Percentiles rank a stretch among this genome's conserved stretches.
Conservation (phyloP, 2,113 vertebrate species). For the Paramisgurnus dabryanus region DNA sequence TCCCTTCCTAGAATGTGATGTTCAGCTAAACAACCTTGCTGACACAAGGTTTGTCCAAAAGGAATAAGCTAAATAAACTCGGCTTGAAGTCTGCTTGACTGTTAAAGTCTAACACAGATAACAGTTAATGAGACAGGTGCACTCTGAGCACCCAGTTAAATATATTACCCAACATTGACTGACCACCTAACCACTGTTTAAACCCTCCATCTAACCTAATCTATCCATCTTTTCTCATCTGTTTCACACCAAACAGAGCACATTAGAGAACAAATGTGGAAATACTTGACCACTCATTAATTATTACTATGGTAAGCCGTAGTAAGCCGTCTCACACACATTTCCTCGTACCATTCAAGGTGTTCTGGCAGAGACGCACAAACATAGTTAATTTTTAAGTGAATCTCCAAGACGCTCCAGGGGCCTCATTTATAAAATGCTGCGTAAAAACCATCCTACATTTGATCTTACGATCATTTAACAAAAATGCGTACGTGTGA, state of each 20-base stretch:
- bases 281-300: neutral
- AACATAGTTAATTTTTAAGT: neutral
- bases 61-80: conserved; percentile 42
- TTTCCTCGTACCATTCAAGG: neutral
- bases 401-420: neutral
- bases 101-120: conserved; percentile 5
- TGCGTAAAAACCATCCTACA: too few relatives aligned
- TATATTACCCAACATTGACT: conserved; percentile 17
- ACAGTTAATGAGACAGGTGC: conserved; percentile 39
- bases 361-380: neutral
- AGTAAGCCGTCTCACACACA: conserved; percentile 2
- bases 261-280: neutral
- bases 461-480: too few relatives aligned
- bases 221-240: conserved; percentile 3
- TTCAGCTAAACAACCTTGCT: conserved; percentile 71
- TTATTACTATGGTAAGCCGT: neutral
- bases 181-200: neutral
- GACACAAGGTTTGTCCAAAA: conserved; percentile 66
- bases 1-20: conserved; percentile 28
- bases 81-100: conserved; percentile 23
- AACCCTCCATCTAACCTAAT: conserved; percentile 26
- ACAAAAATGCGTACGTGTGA: too few relatives aligned
- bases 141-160: conserved; percentile 2
- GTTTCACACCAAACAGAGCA: neutral
- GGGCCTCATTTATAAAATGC: too few relatives aligned